Percentiles rank a stretch among this genome's conserved stretches.
Conservation (phyloP, 2,113 vertebrate species). For the Corapipo altera region DNA sequence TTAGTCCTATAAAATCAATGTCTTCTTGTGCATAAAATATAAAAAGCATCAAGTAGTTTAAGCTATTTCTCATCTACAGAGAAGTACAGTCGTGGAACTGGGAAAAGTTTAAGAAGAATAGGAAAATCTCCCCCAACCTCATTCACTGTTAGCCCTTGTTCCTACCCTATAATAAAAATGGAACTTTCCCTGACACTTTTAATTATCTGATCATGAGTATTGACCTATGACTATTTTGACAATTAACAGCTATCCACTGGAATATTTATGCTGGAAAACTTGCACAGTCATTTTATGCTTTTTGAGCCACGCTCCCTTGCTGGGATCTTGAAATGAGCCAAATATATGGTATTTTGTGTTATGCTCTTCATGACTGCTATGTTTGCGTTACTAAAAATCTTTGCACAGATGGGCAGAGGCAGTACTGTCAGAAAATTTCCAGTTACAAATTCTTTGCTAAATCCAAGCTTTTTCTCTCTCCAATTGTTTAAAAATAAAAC, state of each 20-base stretch:
- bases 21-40: slow-evolving; percentile 28
- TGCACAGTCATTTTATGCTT: slow-evolving; percentile 36
- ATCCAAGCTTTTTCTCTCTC: slow-evolving; percentile 34
- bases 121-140: rapidly evolving
- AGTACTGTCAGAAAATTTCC: slow-evolving; percentile 62
- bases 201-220: not conserved
- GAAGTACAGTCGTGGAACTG: not conserved
- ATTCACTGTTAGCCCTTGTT: not conserved
- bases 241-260: not conserved
- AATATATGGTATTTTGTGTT: slow-evolving; percentile 35
- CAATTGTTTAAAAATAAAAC: slow-evolving; percentile 65
- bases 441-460: slow-evolving; percentile 53
- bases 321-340: not conserved
- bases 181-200: not conserved
- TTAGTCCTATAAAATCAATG: slow-evolving; percentile 48
- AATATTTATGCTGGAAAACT: not conserved
- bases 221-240: not conserved
- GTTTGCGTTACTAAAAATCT: slow-evolving; percentile 49
- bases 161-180: not conserved
- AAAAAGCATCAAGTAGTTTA: not conserved
- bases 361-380: slow-evolving; percentile 26
- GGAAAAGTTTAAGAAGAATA: not conserved
- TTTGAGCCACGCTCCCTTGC: not conserved
- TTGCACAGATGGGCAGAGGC: slow-evolving; percentile 63
- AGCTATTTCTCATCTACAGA: not conserved